phyloP scores from a whole-genome alignment of 1,140 invertebrate genomes.

The Drosophila pruinosa region DNA sequence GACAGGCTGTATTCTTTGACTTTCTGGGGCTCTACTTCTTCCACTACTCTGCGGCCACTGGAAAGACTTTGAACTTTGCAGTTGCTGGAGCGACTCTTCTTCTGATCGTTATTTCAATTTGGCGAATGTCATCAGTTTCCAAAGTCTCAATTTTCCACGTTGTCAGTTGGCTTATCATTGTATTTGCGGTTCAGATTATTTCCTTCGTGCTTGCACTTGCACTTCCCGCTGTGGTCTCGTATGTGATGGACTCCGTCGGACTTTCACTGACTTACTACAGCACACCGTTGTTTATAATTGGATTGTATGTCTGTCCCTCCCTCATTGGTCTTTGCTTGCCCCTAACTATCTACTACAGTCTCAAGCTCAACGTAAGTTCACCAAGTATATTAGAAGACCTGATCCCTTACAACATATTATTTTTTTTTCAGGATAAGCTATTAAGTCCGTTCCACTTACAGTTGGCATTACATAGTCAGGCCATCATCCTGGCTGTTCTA shows the following conservation, averaged over 20 bases:
- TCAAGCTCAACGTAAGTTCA: slow-evolving; percentile 44
- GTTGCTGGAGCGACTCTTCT: slow-evolving; percentile 82
- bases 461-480: slow-evolving; percentile 55
- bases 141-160: slow-evolving; percentile 24
- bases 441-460: slow-evolving; percentile 44
- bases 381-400: neutral
- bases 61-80: slow-evolving; percentile 84
- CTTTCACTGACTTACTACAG: slow-evolving; percentile 88
- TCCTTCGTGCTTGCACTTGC: slow-evolving; percentile 82
- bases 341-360: slow-evolving; percentile 74
- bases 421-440: slow-evolving; percentile 41
- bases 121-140: slow-evolving; percentile 47
- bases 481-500: slow-evolving; percentile 41
- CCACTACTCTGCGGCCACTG: slow-evolving; percentile 84
- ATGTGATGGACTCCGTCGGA: slow-evolving; percentile 71
- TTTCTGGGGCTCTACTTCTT: slow-evolving; percentile 89
- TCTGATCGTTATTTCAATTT: slow-evolving; percentile 82
- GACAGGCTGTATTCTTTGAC: slow-evolving; percentile 90
- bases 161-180: slow-evolving; percentile 37
- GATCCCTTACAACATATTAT: too few species aligned
- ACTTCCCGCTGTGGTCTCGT: slow-evolving; percentile 83
- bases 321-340: slow-evolving; percentile 50
- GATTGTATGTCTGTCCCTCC: slow-evolving; percentile 82
- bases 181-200: slow-evolving; percentile 52
- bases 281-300: slow-evolving; percentile 85